Percentiles rank a stretch among this genome's conserved stretches.
Evolutionary conservation across 2,113 vertebrate genomes (phyloP).

Genomic region (Tyrannus savana): DNA sequence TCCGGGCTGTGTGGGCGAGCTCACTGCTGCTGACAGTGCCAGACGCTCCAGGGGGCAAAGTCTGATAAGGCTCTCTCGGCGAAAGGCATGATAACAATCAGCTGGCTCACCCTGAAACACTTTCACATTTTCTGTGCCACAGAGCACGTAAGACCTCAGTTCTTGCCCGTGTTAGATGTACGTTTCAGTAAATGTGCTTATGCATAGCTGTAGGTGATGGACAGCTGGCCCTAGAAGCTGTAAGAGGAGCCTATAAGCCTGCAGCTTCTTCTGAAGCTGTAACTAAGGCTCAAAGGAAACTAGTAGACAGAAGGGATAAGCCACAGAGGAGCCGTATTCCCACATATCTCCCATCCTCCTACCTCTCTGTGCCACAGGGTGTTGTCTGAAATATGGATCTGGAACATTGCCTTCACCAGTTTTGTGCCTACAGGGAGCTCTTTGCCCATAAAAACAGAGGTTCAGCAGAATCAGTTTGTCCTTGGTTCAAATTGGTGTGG

Average conservation of each 20-base stretch:
- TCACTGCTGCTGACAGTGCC: neutral
- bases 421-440: neutral
- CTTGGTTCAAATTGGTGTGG: neutral
- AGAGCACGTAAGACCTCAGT: neutral
- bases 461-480: neutral
- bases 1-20: accelerated
- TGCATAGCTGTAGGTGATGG: neutral
- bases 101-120: neutral
- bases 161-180: neutral
- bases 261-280: neutral
- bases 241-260: neutral
- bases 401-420: neutral
- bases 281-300: neutral
- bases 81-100: neutral
- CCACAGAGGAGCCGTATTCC: neutral
- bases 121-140: neutral
- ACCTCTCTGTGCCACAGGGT: neutral
- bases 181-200: neutral
- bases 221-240: neutral
- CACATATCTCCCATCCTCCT: neutral
- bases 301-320: neutral
- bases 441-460: neutral
- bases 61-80: neutral
- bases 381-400: neutral
- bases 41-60: accelerated